A percentile compares a stretch with the other conserved stretches of the same genome.
Conservation (phyloP, 2,888 invertebrate genomes). For the Microctonus aethiopoides region DNA sequence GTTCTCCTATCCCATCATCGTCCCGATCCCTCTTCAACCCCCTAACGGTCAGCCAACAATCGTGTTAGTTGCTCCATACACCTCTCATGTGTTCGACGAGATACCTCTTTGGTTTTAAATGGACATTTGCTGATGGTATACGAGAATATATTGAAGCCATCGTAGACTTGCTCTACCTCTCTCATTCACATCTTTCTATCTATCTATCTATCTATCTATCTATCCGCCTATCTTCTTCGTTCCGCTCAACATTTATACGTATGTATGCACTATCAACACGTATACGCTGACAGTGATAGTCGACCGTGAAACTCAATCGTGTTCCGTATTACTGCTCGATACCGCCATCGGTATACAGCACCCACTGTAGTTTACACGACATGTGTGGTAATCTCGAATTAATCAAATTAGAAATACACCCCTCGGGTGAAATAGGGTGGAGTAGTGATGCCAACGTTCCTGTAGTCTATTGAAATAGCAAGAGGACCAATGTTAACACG, state of each 20-base stretch:
- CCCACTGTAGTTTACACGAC: conserved; percentile 36
- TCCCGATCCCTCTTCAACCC: conserved; percentile 11
- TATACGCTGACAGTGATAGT: conserved; percentile 3
- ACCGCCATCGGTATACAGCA: conserved; percentile 20
- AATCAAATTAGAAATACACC: conserved; percentile 47
- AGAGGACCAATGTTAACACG: conserved; percentile 17
- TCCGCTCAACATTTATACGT: conserved; percentile 7
- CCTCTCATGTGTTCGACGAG: conserved; percentile 12
- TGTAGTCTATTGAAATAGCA: conserved; percentile 31
- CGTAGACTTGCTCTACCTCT: neutral
- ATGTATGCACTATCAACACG: neutral
- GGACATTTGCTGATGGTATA: conserved; percentile 3
- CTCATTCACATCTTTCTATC: neutral
- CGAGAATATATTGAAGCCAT: neutral
- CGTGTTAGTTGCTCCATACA: conserved; percentile 52
- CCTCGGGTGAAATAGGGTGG: neutral
- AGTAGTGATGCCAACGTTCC: neutral
- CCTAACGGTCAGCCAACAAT: conserved; percentile 55
- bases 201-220: too few species aligned
- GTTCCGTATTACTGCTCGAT: conserved; percentile 33
- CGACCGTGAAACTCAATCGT: conserved; percentile 36
- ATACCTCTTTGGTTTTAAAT: conserved; percentile 23
- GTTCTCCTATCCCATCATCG: conserved; percentile 8
- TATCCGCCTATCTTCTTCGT: too few species aligned
- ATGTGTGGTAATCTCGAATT: conserved; percentile 47